Evolutionary conservation across 2,888 invertebrate species (phyloP).

Genomic region (Syritta pipiens): DNA sequence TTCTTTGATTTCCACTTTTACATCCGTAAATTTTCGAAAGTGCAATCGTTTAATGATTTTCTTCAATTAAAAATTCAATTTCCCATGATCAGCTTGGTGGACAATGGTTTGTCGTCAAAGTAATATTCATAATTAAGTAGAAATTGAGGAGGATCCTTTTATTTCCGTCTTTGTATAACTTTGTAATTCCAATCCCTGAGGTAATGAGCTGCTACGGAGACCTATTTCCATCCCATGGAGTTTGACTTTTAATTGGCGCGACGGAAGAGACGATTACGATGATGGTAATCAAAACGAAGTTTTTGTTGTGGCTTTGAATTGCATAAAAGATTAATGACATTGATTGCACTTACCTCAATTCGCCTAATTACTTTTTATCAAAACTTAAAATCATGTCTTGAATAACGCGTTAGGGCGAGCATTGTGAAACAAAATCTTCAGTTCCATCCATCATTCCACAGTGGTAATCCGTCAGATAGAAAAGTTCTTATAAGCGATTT

Average conservation of each 20-base stretch:
- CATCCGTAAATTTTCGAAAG: neutral
- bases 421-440: neutral
- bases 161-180: neutral
- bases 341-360: too few relatives aligned
- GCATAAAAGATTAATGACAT: too few relatives aligned
- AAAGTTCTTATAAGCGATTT: neutral
- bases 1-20: neutral
- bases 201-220: too few relatives aligned
- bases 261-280: too few relatives aligned
- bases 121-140: neutral
- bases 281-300: too few relatives aligned
- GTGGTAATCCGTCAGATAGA: conserved; percentile 38
- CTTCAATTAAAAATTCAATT: neutral
- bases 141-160: neutral
- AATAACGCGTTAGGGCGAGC: too few relatives aligned
- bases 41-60: neutral
- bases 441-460: conserved; percentile 38
- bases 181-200: neutral
- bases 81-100: neutral
- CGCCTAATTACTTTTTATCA: too few relatives aligned
- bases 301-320: too few relatives aligned
- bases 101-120: neutral
- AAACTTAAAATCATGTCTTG: too few relatives aligned
- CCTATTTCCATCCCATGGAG: too few relatives aligned
- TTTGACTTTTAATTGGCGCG: too few relatives aligned